These are phyloP conservation scores for Gasterosteus nipponicus DNA, from an alignment of 2,113 vertebrate species.

Conservation along the genomic window DNA sequence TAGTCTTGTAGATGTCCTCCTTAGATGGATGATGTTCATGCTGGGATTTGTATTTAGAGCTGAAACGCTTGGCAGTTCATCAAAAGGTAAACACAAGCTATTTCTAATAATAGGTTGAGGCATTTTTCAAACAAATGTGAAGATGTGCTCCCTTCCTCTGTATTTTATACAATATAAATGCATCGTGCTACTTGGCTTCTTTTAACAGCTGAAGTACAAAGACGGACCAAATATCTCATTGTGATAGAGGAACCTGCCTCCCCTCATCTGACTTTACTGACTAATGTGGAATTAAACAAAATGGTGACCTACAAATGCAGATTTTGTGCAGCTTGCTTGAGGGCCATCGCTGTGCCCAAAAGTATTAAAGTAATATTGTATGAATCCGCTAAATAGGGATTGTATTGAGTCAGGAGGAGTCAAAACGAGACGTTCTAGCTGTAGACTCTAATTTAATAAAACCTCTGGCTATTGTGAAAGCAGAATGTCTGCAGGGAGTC, in stretches of 20 bases:
- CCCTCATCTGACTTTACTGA: not conserved
- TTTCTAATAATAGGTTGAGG: not conserved
- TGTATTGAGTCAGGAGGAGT: constrained; percentile 17
- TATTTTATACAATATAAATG: not conserved
- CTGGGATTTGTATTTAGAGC: not conserved
- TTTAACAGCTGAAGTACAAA: not conserved
- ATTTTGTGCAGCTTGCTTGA: constrained; percentile 9
- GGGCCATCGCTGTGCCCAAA: not conserved
- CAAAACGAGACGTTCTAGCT: constrained; percentile 29
- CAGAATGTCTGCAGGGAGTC: constrained; percentile 22
- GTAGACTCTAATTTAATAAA: constrained; percentile 36
- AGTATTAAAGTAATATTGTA: constrained; percentile 34
- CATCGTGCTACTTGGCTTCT: not conserved
- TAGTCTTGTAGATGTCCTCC: not conserved
- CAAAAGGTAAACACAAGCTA: not conserved
- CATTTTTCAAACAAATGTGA: not conserved
- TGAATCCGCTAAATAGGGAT: constrained; percentile 32
- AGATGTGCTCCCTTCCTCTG: not conserved
- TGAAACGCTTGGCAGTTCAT: not conserved
- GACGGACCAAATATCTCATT: not conserved
- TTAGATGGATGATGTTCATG: not conserved
- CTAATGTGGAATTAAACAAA: constrained; percentile 14
- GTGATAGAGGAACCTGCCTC: not conserved
- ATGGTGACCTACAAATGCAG: constrained; percentile 25
- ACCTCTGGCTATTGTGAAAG: constrained; percentile 36